A percentile compares a stretch with the other conserved stretches of the same genome.
Conservation (phyloP, 2,797 vertebrate species). For the Rhadinocentrus ornatus region DNA sequence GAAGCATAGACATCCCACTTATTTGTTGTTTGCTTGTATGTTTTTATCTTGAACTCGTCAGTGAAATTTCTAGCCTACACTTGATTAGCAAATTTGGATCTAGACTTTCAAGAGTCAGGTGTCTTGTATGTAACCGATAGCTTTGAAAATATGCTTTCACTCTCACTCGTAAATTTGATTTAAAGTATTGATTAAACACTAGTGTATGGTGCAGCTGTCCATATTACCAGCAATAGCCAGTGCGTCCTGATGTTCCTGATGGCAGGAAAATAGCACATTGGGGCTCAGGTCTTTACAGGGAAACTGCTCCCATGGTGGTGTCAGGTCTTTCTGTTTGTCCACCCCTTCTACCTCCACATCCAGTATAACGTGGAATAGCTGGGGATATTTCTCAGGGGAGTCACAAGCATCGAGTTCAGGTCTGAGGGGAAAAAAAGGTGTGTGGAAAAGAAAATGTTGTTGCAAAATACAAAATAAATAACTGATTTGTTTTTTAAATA, state of each 20-base stretch:
- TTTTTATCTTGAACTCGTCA: neutral
- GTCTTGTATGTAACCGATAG: neutral
- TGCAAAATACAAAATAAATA: neutral
- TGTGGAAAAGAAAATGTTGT: neutral
- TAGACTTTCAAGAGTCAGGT: neutral
- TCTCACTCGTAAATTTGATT: neutral
- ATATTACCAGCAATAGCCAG: constrained; percentile 89
- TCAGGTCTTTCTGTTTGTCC: constrained; percentile 94
- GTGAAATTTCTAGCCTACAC: neutral
- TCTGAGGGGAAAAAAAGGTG: constrained; percentile 69
- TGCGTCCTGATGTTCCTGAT: constrained; percentile 95
- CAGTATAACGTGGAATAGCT: constrained; percentile 94
- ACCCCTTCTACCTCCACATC: constrained; percentile 92
- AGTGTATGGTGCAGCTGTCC: neutral
- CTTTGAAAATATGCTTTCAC: neutral
- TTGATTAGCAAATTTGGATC: neutral
- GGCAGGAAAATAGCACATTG: constrained; percentile 93
- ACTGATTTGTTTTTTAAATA: neutral
- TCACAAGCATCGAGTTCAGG: constrained; percentile 97
- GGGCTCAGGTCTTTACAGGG: constrained; percentile 94
- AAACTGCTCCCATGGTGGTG: constrained; percentile 98
- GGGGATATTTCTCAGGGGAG: constrained; percentile 97
- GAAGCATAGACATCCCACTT: neutral
- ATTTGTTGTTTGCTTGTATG: neutral
- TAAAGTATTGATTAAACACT: neutral